Evolutionary conservation across 2,888 invertebrate species (phyloP), one percentile per base, ranked within the genome.

Genomic region (Amphipyra tragopoginis): DNA sequence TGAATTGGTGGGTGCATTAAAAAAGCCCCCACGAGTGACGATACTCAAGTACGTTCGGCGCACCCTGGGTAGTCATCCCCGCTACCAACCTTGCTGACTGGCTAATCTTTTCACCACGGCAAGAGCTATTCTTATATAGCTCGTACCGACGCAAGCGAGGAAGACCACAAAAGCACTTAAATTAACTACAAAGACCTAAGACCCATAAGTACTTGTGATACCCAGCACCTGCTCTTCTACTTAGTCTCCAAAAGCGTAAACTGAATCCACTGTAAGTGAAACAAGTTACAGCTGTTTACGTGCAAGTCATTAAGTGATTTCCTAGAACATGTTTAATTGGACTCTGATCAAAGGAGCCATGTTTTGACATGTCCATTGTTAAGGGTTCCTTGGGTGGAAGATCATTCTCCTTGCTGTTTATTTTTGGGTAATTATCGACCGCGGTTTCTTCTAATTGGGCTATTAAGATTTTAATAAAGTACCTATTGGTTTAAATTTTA

Each of bases 281-380:
- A 79, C 70, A 65, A 50, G 58, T 8, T 8, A 47, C 65, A 76
- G 71, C 72, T 83, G 83, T 85, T 86, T 89, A 88, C 84, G 72
- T 79, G 77, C 86, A 90, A 91, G 86, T 89, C 93, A 92, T 93
- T 92, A 92, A 88, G 88, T 91, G 82, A 86, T 87, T 93, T 92
- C 93, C 77, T 69, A 81, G 93, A 88, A 93, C 76, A 64, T 67
- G 78, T 82, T 87, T 86, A 87, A 93, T 92, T 87, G 86, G 77
- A 72, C 68, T 65, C 75, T 86, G 93, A 93, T 94, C 93, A 94
- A 94, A 94, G 93, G 86, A 77, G 54, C 71, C 74, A 76, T 93
- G 91, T 93, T 93, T 91, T 90, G 89, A 90, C 88, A 78, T 68
- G 77, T 72, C 69, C 73, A 81, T 84, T 81, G 82, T 82, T 79